Evolutionary conservation across 1,140 invertebrate genomes (phyloP).

Genomic region (Yoshiicerus persimilis): DNA sequence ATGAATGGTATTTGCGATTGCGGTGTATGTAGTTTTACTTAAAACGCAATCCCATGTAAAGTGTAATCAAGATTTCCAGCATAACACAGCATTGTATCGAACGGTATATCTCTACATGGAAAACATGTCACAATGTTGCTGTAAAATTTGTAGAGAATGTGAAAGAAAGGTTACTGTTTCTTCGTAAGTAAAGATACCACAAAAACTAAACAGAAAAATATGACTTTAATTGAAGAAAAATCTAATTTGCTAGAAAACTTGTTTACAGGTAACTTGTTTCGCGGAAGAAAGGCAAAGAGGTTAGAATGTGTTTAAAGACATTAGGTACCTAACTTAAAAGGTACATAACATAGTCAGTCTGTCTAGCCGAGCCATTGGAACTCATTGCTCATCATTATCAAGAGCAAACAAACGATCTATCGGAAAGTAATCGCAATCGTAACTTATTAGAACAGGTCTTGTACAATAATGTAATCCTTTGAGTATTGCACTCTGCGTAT

Average conservation of each 20-base stretch:
- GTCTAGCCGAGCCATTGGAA: background rate
- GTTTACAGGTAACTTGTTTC: background rate
- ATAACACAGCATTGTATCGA: background rate
- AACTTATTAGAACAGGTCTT: slow-evolving; percentile 11
- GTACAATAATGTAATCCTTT: no score
- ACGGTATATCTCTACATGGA: background rate
- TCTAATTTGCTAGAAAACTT: background rate
- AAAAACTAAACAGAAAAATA: no score
- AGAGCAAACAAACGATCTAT: background rate
- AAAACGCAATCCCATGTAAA: background rate
- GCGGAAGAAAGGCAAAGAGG: background rate
- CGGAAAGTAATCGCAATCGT: background rate
- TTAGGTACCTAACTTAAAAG: background rate
- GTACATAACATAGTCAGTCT: background rate
- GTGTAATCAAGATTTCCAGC: background rate
- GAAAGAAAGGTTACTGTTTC: background rate
- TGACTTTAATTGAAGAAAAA: background rate
- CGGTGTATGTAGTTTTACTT: background rate
- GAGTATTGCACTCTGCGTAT: background rate
- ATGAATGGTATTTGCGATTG: no score
- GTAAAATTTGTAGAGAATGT: background rate
- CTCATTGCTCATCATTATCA: background rate
- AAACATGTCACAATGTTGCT: no score
- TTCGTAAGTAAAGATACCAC: background rate
- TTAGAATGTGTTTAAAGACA: background rate